Conservation (phyloP, 1,140 invertebrate genomes). For the Metopolophium dirhodum region DNA sequence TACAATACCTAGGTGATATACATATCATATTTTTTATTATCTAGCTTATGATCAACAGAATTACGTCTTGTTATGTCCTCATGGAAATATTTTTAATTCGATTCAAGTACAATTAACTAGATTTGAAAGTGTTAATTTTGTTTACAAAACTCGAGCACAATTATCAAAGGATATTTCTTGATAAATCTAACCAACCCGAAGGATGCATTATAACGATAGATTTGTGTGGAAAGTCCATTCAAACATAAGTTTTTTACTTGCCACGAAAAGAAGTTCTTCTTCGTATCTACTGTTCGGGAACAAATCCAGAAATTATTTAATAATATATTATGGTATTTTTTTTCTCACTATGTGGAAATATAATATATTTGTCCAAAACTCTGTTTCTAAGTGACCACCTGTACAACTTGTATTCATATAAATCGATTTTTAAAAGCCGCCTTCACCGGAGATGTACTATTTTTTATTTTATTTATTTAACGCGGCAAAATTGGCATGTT, state of each 20-base stretch:
- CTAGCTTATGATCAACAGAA: neutral
- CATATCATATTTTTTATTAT: neutral
- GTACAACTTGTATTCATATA: neutral
- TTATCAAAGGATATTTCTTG: neutral
- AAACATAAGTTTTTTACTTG: neutral
- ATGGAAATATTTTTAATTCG: neutral
- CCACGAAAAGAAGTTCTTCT: neutral
- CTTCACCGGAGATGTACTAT: neutral
- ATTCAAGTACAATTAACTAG: neutral
- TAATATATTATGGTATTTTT: neutral
- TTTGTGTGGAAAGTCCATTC: neutral
- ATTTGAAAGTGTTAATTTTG: neutral
- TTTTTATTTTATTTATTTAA: slow-evolving; percentile 25
- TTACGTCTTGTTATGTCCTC: neutral
- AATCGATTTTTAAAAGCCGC: slow-evolving; percentile 30
- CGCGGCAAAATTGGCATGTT: slow-evolving; percentile 32
- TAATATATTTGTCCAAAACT: slow-evolving; percentile 36
- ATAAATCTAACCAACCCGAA: neutral
- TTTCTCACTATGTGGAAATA: neutral
- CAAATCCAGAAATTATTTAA: slow-evolving; percentile 36
- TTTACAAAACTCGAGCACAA: neutral
- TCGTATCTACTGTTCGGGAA: neutral
- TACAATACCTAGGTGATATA: neutral
- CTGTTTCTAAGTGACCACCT: slow-evolving; percentile 49
- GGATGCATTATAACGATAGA: neutral